Base-by-base conservation (phyloP, 37 sponge, comb jelly and placozoan species). In the Geodia barretti region DNA sequence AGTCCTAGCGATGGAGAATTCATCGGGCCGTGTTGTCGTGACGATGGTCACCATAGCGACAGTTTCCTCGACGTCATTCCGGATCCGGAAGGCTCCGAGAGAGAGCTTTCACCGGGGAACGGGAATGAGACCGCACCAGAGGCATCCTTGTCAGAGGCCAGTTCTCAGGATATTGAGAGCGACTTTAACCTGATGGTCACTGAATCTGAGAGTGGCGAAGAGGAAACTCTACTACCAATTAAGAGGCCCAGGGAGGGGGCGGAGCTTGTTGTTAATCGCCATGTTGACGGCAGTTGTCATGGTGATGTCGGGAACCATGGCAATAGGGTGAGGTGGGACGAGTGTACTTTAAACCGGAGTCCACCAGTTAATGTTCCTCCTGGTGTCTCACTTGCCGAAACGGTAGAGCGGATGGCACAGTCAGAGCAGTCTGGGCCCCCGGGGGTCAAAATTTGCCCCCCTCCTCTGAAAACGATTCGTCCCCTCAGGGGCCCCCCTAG, bases 401-500 rank as follows among this genome's bases (percentile, higher is more conserved):
- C 54, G 7, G 54, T 17, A 17, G 14, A 47, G 7, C 54, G 54
- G 7, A 7, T 17, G 11, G 54, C 7, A 47, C 7, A 17, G 54
- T 7, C 7, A 14, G 11, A 7, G 14, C 7, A 47, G 14, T 47
- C 54, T 17, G 14, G 7, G 11, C 54, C 54, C 54, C n/a, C n/a
- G n/a, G n/a, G n/a, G n/a, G n/a, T n/a, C n/a, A n/a, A n/a, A n/a
- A n/a, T n/a, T n/a, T n/a, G n/a, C n/a, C n/a, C n/a, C n/a, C n/a
- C n/a, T n/a, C 7, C 14, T 7, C 54, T 7, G 54, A 47, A 14
- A 47, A 47, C 14, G 7, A 47, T 47, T 14, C 54, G 14, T 14
- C 54, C 54, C 31, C 68, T 68, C 58, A 20, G 7, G 0, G 2
- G 62, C 23, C 72, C 88, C 0, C 87, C 84, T 21, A 38, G 76